These are phyloP conservation scores for Miichthys miiuy DNA, from an alignment of 2,797 vertebrate genomes.

Conservation along the genomic window DNA sequence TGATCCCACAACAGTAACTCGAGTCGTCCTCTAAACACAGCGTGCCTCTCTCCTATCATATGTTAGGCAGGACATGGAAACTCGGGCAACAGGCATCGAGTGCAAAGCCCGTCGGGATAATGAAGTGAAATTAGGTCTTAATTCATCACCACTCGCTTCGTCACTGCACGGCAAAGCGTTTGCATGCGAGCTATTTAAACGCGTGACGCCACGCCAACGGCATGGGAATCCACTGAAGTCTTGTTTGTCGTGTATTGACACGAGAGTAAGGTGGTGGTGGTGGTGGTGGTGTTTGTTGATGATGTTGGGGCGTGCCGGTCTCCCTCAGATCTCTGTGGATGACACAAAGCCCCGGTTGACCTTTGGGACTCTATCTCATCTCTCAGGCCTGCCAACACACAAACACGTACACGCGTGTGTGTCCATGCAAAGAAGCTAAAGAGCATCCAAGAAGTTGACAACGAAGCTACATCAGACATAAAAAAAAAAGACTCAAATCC, in stretches of 20 bases:
- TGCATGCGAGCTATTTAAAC: conserved; percentile 46
- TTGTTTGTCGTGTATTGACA: conserved; percentile 45
- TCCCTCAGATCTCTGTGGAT: conserved; percentile 60
- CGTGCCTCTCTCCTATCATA: conserved; percentile 55
- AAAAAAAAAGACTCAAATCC: background rate
- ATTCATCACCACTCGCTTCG: conserved; percentile 58
- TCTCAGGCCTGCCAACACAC: conserved; percentile 24
- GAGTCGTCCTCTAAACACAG: conserved; percentile 61
- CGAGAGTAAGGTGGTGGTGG: background rate
- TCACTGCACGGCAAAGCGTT: conserved; percentile 43
- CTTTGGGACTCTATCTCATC: conserved; percentile 46
- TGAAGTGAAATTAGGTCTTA: conserved; percentile 57
- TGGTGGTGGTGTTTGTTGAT: conserved; percentile 39
- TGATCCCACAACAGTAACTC: conserved; percentile 71
- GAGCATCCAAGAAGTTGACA: background rate
- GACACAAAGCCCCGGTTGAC: conserved; percentile 52
- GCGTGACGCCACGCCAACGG: conserved; percentile 30
- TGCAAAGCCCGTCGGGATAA: conserved; percentile 70
- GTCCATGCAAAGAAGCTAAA: conserved; percentile 1
- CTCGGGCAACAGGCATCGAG: conserved; percentile 55
- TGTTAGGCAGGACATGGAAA: conserved; percentile 68
- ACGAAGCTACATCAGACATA: background rate
- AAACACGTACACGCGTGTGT: background rate
- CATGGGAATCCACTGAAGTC: conserved; percentile 34
- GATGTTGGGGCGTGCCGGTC: conserved; percentile 24